Evolutionary conservation across 2,888 invertebrate genomes (phyloP).

Genomic region (Drymonia ruficornis): DNA sequence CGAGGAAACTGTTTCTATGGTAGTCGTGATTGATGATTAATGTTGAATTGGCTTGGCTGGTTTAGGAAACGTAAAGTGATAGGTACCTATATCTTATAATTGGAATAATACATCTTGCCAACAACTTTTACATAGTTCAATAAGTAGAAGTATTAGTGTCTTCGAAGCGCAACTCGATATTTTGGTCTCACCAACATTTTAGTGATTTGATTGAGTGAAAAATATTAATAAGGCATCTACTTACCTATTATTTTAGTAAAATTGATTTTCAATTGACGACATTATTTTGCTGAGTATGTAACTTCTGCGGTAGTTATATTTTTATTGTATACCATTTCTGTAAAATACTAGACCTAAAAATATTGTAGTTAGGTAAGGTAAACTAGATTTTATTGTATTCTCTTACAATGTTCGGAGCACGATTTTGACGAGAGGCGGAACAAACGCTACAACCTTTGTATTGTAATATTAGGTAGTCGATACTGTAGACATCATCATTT

Average conservation of each 20-base stretch:
- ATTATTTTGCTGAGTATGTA: too few relatives aligned
- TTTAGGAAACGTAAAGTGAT: not conserved
- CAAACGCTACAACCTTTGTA: not conserved
- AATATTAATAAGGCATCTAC: too few relatives aligned
- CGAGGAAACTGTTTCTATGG: slow-evolving; percentile 39
- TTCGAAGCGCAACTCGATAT: too few relatives aligned
- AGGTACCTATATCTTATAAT: too few relatives aligned
- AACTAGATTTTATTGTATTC: not conserved
- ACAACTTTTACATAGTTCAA: too few relatives aligned
- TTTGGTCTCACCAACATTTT: not conserved
- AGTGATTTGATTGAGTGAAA: not conserved
- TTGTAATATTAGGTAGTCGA: not conserved
- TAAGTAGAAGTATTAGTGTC: too few relatives aligned
- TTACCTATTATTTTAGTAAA: too few relatives aligned
- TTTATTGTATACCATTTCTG: not conserved
- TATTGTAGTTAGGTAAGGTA: not conserved
- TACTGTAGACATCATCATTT: slow-evolving; percentile 1
- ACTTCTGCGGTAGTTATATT: not conserved
- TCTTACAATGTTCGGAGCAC: not conserved
- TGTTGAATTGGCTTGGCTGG: not conserved
- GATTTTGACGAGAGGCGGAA: not conserved
- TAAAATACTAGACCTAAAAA: not conserved
- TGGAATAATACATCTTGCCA: not conserved
- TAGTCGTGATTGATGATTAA: slow-evolving; percentile 61
- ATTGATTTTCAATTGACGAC: too few relatives aligned